These are phyloP conservation scores for Mnemiopsis leidyi DNA, from an alignment of 37 sponge, comb jelly and placozoan genomes.

Conservation along the genomic window DNA sequence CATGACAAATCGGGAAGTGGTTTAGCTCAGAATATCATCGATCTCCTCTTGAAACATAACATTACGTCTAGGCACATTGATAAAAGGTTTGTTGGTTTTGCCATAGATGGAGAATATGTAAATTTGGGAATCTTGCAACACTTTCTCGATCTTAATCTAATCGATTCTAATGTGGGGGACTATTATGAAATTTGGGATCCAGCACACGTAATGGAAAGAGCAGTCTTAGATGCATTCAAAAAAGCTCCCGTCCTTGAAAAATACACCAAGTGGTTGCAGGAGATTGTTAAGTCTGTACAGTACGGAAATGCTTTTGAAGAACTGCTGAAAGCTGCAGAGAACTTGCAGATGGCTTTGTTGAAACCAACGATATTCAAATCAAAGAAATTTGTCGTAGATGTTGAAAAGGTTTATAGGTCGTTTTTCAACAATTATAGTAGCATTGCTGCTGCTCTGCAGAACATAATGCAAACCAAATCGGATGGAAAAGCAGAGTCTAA, in stretches of 20 bases:
- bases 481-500: neutral
- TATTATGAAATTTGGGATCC: neutral
- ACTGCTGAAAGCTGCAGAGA: neutral
- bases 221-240: neutral
- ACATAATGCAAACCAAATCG: neutral
- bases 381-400: neutral
- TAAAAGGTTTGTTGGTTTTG: neutral
- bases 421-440: neutral
- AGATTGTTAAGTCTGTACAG: neutral
- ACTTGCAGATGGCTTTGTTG: neutral
- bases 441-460: neutral
- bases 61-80: neutral
- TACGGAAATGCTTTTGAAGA: neutral
- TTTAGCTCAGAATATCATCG: neutral
- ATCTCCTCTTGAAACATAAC: neutral
- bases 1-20: neutral
- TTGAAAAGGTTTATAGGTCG: neutral
- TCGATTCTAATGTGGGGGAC: neutral
- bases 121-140: neutral
- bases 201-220: neutral
- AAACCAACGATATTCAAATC: neutral
- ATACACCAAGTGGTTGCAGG: neutral
- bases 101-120: neutral
- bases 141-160: neutral
- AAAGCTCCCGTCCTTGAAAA: neutral